Evolutionary conservation across 2,113 vertebrate species (phyloP).

Genomic region (Raja brachyura): DNA sequence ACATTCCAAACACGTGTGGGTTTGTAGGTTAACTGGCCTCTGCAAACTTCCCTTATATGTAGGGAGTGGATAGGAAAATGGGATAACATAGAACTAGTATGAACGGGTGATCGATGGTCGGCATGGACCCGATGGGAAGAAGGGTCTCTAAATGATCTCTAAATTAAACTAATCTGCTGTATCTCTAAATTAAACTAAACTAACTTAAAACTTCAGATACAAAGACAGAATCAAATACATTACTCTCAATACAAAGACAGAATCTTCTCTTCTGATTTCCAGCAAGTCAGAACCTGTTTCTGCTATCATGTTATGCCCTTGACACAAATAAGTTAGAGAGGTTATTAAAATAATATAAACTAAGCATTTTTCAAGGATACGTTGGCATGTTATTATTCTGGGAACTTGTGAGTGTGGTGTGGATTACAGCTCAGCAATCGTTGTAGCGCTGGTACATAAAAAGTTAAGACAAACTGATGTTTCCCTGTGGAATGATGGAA

Average conservation of each 20-base stretch:
- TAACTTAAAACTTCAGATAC: too few relatives aligned
- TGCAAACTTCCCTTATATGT: too few relatives aligned
- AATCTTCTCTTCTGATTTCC: not conserved
- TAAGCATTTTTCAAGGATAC: not conserved
- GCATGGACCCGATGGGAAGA: too few relatives aligned
- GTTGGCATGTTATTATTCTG: not conserved
- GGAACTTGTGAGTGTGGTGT: not conserved
- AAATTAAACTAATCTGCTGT: too few relatives aligned
- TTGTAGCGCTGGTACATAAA: not conserved
- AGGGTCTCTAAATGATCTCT: too few relatives aligned
- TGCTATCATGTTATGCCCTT: not conserved
- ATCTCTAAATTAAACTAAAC: too few relatives aligned
- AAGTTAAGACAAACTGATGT: not conserved
- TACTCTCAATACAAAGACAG: not conserved
- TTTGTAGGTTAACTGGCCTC: too few relatives aligned
- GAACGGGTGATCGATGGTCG: too few relatives aligned
- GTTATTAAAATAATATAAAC: conserved; percentile 27
- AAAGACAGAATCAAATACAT: too few relatives aligned
- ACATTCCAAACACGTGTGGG: too few relatives aligned
- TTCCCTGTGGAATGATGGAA: not conserved
- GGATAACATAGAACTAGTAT: too few relatives aligned
- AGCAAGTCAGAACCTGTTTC: conserved; percentile 11
- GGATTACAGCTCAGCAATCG: conserved; percentile 3
- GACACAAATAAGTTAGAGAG: not conserved
- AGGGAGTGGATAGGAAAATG: too few relatives aligned